phyloP scores from a whole-genome alignment of 2,113 vertebrate genomes.

The Barnardius zonarius region DNA sequence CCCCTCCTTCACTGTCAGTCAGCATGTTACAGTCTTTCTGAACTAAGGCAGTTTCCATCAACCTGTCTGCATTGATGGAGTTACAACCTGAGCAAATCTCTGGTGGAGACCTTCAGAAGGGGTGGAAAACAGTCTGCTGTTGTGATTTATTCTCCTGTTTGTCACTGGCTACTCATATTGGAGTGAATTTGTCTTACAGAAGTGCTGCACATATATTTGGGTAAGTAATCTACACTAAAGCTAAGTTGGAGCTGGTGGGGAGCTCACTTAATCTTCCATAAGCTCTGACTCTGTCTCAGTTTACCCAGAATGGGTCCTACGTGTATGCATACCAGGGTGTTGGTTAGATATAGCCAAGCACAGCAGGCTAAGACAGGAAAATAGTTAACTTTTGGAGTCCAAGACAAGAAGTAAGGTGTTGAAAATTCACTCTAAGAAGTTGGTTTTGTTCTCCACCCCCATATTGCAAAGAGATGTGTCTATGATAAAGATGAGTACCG shows the following conservation, averaged over 20 bases:
- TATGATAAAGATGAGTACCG: not conserved
- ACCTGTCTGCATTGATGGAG: not conserved
- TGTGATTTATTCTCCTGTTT: constrained; percentile 5
- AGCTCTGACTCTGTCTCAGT: not conserved
- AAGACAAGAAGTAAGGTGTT: not conserved
- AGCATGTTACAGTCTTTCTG: not conserved
- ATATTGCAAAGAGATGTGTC: not conserved
- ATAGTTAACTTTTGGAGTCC: not conserved
- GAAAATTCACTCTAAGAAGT: not conserved
- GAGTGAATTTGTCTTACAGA: not conserved
- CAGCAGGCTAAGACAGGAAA: not conserved
- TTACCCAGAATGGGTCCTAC: not conserved
- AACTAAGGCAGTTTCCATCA: not conserved
- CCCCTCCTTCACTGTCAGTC: not conserved
- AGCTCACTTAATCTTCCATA: not conserved
- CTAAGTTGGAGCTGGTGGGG: not conserved
- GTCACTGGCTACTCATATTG: not conserved
- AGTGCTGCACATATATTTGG: not conserved
- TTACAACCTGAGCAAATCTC: not conserved
- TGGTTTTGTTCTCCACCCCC: not conserved
- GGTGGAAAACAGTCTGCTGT: not conserved
- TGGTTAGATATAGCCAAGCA: not conserved
- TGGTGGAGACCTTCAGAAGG: not conserved
- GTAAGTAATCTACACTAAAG: not conserved
- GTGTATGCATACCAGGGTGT: not conserved